Evolutionary conservation across 2,888 invertebrate species (phyloP).

Genomic region (Drosophila parthenogenetica): DNA sequence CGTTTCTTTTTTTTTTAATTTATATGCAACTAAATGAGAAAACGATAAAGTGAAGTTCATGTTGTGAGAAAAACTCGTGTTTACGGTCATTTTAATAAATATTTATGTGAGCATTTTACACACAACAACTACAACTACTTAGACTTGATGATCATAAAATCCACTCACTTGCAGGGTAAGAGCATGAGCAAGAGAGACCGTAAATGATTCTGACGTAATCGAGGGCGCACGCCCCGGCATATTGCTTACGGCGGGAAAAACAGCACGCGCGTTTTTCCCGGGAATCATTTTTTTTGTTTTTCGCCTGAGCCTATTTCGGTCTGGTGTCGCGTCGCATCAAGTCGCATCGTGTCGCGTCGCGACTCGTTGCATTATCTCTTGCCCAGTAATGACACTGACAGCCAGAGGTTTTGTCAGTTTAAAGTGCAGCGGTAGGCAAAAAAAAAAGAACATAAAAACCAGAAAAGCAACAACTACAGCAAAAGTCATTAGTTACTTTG

Average conservation of each 20-base stretch:
- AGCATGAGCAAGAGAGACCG: conserved; percentile 11
- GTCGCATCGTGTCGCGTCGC: conserved; percentile 7
- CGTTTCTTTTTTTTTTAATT: conserved; percentile 37
- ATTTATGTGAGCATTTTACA: conserved; percentile 25
- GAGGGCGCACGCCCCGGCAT: conserved; percentile 52
- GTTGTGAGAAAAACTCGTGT: conserved; percentile 11
- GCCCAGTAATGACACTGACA: conserved; percentile 73
- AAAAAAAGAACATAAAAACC: conserved; percentile 15
- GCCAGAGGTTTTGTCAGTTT: conserved; percentile 54
- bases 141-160: conserved; percentile 26
- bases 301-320: conserved; percentile 56
- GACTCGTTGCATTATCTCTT: conserved; percentile 57
- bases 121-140: conserved; percentile 4
- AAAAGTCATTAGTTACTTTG: conserved; percentile 77
- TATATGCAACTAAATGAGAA: conserved; percentile 41
- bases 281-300: conserved; percentile 47
- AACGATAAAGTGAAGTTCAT: conserved; percentile 30
- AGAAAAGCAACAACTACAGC: conserved; percentile 19
- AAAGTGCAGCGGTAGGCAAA: conserved; percentile 59
- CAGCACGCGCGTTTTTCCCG: conserved; percentile 76
- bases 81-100: conserved; percentile 29
- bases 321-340: conserved; percentile 27
- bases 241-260: conserved; percentile 69
- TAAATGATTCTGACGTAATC: conserved; percentile 68
- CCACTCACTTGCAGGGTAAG: neutral